A percentile compares a stretch with the other conserved stretches of the same genome.
These are phyloP conservation scores for Thinocorus orbignyianus DNA, from an alignment of 2,113 vertebrate genomes.

Conservation along the genomic window DNA sequence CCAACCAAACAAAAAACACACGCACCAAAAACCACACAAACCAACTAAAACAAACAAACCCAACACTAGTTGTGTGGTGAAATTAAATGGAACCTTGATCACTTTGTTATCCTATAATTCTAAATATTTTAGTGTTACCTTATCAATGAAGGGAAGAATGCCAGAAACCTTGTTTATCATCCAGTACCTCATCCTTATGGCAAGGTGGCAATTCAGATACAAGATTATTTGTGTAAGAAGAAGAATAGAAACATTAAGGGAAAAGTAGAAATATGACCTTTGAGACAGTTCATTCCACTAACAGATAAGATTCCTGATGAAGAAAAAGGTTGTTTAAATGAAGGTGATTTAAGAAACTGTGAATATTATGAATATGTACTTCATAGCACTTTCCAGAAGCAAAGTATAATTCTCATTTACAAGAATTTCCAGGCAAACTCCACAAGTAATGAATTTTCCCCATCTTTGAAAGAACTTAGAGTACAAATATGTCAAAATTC, in stretches of 20 bases:
- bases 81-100: not conserved
- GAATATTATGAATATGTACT: not conserved
- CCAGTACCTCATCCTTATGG: not conserved
- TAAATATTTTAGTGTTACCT: not conserved
- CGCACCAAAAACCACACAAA: too few species aligned
- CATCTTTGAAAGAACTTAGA: not conserved
- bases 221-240: not conserved
- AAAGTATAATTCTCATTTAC: not conserved
- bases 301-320: not conserved
- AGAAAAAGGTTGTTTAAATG: not conserved
- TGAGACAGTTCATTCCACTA: not conserved
- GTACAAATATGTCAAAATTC: not conserved
- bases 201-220: too few species aligned
- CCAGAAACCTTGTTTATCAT: not conserved
- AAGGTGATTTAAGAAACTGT: not conserved
- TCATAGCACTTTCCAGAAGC: not conserved
- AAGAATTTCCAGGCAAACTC: not conserved
- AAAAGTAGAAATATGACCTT: not conserved
- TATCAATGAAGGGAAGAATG: not conserved
- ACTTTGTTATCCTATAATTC: not conserved
- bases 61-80: not conserved
- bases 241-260: not conserved
- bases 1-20: too few species aligned
- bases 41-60: too few species aligned
- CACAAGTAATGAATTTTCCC: not conserved